These are phyloP conservation scores for Puffinus mauretanicus DNA, from an alignment of 2,113 vertebrate genomes.

Conservation along the genomic window DNA sequence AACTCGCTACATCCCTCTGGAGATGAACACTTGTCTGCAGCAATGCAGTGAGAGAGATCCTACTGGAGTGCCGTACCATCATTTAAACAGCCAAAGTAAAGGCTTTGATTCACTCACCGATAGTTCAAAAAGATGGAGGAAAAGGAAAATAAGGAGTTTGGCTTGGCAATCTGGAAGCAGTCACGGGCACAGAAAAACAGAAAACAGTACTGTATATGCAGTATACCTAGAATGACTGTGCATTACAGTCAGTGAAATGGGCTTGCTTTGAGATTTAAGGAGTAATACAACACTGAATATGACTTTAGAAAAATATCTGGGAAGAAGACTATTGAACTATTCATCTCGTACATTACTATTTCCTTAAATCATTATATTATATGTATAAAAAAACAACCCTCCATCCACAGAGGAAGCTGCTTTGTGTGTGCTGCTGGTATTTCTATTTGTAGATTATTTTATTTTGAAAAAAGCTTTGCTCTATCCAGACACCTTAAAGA, in stretches of 20 bases:
- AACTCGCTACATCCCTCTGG: background rate
- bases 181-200: background rate
- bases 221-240: background rate
- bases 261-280: background rate
- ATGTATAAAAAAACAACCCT: background rate
- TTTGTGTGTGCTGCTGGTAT: background rate
- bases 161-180: background rate
- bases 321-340: background rate
- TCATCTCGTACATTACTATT: background rate
- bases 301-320: background rate
- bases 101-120: background rate
- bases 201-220: background rate
- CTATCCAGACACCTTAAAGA: background rate
- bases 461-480: background rate
- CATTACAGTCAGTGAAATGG: background rate
- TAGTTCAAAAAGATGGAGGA: background rate
- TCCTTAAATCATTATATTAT: background rate
- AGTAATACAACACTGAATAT: background rate
- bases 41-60: background rate
- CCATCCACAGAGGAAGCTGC: background rate
- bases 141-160: background rate
- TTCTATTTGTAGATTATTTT: background rate
- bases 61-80: background rate
- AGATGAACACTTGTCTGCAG: background rate
- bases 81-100: background rate